phyloP scores from a whole-genome alignment of 2,888 invertebrate species.

The Liodrosophila aerea region DNA sequence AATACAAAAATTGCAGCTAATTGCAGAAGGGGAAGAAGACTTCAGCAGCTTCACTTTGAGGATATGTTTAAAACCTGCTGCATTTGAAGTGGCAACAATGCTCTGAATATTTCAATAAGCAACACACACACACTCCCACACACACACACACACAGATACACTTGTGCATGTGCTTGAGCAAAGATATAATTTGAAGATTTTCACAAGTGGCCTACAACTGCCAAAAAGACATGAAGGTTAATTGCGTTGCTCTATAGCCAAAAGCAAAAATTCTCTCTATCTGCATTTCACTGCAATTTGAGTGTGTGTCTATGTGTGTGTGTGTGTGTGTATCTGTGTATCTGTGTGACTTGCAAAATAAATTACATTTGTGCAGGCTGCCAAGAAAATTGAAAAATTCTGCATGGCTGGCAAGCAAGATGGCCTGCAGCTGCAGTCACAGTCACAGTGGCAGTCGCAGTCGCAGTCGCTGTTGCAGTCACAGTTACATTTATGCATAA shows the following conservation, averaged over 20 bases:
- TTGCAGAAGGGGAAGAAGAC: constrained; percentile 5
- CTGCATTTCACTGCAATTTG: constrained; percentile 24
- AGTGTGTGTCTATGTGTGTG: constrained; percentile 29
- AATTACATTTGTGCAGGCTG: constrained; percentile 65
- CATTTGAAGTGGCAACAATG: constrained; percentile 45
- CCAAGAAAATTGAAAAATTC: constrained; percentile 71
- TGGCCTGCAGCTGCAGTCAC: constrained; percentile 39
- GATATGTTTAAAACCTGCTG: constrained; percentile 44
- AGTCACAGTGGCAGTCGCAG: constrained; percentile 20
- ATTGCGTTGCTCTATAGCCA: constrained; percentile 60
- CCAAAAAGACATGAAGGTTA: constrained; percentile 75
- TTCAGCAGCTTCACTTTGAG: constrained; percentile 1
- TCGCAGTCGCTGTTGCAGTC: constrained; percentile 26
- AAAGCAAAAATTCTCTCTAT: constrained; percentile 27
- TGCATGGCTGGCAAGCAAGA: constrained; percentile 53
- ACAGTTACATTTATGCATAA: not conserved
- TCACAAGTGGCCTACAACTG: constrained; percentile 65
- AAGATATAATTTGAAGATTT: constrained; percentile 58
- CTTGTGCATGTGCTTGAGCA: constrained; percentile 12
- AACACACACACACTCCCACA: constrained; percentile 2
- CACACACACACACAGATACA: not conserved
- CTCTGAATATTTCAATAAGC: constrained; percentile 38
- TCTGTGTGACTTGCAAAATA: constrained; percentile 44
- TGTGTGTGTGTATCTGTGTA: not conserved
- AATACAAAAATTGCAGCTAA: constrained; percentile 1